Evolutionary conservation across 2,888 invertebrate species (phyloP).

Genomic region (Oligia fasciuncula): DNA sequence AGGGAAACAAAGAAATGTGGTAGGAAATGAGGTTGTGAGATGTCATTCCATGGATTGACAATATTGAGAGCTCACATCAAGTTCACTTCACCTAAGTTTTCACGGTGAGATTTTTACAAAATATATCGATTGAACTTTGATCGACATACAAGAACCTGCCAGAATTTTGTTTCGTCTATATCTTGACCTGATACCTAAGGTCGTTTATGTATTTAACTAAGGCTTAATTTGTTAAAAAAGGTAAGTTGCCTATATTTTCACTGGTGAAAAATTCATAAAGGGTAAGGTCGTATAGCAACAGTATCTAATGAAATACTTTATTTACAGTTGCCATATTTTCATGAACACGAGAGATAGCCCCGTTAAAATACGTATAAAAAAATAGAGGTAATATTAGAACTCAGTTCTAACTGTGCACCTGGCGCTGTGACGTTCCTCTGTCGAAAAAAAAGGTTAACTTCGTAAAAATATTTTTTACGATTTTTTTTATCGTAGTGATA

Average conservation of each 20-base stretch:
- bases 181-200: not conserved
- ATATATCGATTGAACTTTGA: not conserved
- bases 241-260: not conserved
- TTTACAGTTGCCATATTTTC: constrained; percentile 8
- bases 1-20: constrained; percentile 1
- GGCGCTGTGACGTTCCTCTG: no score
- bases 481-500: no score
- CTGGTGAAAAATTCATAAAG: not conserved
- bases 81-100: no score
- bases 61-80: no score
- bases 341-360: not conserved
- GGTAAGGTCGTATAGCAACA: not conserved
- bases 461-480: no score
- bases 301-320: constrained; percentile 3
- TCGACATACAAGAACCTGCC: not conserved
- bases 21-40: not conserved
- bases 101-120: no score
- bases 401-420: not conserved
- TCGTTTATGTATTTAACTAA: not conserved
- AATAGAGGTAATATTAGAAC: constrained; percentile 3
- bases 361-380: not conserved
- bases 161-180: not conserved
- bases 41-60: no score
- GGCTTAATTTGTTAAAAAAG: not conserved
- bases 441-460: no score